Base-by-base conservation (phyloP, 2,797 vertebrate species). In the Lagocephalus sceleratus region DNA sequence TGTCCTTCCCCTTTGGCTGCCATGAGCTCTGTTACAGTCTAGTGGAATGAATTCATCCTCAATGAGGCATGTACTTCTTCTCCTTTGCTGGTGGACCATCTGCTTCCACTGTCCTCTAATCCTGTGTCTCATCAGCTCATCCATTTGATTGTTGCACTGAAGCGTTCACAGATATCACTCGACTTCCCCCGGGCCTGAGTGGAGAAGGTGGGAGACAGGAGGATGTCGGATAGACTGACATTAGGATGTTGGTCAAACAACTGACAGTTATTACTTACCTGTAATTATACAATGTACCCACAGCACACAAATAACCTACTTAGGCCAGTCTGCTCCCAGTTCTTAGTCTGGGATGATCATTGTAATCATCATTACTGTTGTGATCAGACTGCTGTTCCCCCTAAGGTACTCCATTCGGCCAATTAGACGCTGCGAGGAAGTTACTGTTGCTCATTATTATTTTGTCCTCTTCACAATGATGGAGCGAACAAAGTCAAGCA, bases 391-490 rank as follows among this genome's bases (percentile, higher is more conserved):
- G 71, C 75, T 73, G 82, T 85, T 84, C 76, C 73, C 81, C 75
- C 56, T 80, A 82, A 83, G 73, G 80, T 78, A 83, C 76, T 86
- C 81, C 78, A 80, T 84, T 87, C 82, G 71, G 70, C 80, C 84
- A 86, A 86, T 87, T 86, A 87, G 66, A 68, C 61, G 45, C 63
- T 20, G 51, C 66, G 68, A 67, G 74, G 78, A 84, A 79, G 63
- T 35, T 35, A 35, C 12, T 63, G 66, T 52, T 66, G 60, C 71
- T 68, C 72, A 12, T 35, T 76, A 74, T 82, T 82, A 82, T 74
- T 76, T 57, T 54, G 39, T 17, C 62, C 66, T 56, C 63, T 54
- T 63, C 71, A 60, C 54, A 32, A 21, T 71, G 52, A 42, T 19
- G 47, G 69, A 81, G 72, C 72, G 78, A 82, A 79, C 74, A 72